Percentiles rank a stretch among this genome's conserved stretches.
Conservation (phyloP, 2,888 invertebrate species). For the Conops quadrifasciatus region DNA sequence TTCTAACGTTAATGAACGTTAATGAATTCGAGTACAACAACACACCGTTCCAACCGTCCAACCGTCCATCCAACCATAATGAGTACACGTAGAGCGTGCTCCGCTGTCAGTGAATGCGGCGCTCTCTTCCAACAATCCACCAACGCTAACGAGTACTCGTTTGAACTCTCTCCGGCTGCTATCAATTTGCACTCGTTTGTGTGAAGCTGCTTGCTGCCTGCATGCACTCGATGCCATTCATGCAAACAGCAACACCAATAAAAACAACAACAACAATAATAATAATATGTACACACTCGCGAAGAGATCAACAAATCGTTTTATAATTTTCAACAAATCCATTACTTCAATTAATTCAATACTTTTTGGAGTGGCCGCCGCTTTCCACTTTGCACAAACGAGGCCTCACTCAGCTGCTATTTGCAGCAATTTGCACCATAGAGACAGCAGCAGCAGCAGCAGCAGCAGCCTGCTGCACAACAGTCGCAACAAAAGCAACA, state of each 20-base stretch:
- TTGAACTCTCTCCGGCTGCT: too few relatives aligned
- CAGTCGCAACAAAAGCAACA: constrained; percentile 1
- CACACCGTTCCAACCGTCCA: too few relatives aligned
- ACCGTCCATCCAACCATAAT: too few relatives aligned
- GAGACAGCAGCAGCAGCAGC: constrained; percentile 13
- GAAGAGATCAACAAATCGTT: constrained; percentile 45
- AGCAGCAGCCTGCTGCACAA: constrained; percentile 9
- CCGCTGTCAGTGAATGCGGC: too few relatives aligned
- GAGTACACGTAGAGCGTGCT: too few relatives aligned
- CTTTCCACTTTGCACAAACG: background rate
- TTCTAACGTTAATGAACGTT: too few relatives aligned
- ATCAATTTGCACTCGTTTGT: too few relatives aligned
- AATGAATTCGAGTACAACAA: too few relatives aligned
- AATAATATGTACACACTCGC: background rate
- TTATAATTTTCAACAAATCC: constrained; percentile 48
- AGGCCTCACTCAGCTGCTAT: background rate
- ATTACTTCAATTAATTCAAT: background rate
- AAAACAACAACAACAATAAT: background rate
- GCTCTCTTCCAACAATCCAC: too few relatives aligned
- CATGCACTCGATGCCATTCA: too few relatives aligned
- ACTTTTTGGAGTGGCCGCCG: background rate
- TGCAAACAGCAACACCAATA: background rate
- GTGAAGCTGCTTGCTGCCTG: too few relatives aligned
- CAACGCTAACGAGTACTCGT: too few relatives aligned
- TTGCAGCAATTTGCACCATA: constrained; percentile 27